phyloP scores from a whole-genome alignment of 2,797 vertebrate genomes.

The Microcaecilia unicolor region DNA sequence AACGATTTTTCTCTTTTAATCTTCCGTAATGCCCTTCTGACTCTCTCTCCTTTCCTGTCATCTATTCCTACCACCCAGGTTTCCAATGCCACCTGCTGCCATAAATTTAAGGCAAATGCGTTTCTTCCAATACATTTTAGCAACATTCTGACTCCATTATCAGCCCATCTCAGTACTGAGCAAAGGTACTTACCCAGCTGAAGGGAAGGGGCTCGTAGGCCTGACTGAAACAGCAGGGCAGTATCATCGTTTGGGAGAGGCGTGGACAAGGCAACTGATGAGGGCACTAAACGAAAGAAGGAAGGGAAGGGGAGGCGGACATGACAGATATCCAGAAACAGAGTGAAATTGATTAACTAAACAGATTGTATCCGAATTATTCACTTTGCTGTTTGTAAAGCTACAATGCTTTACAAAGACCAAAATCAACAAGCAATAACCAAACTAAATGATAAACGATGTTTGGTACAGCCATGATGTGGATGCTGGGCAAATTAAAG shows the following conservation, averaged over 20 bases:
- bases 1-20: neutral
- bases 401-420: too few relatives aligned
- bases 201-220: slow-evolving; percentile 58
- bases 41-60: neutral
- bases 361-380: too few relatives aligned
- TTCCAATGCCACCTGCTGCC: too few relatives aligned
- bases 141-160: neutral
- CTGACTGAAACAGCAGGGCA: slow-evolving; percentile 77
- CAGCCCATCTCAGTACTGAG: too few relatives aligned
- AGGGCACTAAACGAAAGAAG: slow-evolving; percentile 54
- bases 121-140: neutral
- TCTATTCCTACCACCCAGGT: neutral
- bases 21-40: neutral
- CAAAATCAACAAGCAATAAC: too few relatives aligned
- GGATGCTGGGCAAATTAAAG: too few relatives aligned
- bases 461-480: too few relatives aligned
- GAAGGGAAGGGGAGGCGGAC: neutral
- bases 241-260: slow-evolving; percentile 23
- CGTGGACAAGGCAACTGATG: slow-evolving; percentile 72
- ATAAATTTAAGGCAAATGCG: too few relatives aligned
- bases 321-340: too few relatives aligned
- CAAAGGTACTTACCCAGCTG: slow-evolving; percentile 53
- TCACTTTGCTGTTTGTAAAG: too few relatives aligned
- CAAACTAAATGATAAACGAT: too few relatives aligned
- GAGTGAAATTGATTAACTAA: too few relatives aligned